These are phyloP conservation scores for Otolemur garnettii DNA, from an alignment of 2,113 vertebrate genomes.

Conservation along the genomic window DNA sequence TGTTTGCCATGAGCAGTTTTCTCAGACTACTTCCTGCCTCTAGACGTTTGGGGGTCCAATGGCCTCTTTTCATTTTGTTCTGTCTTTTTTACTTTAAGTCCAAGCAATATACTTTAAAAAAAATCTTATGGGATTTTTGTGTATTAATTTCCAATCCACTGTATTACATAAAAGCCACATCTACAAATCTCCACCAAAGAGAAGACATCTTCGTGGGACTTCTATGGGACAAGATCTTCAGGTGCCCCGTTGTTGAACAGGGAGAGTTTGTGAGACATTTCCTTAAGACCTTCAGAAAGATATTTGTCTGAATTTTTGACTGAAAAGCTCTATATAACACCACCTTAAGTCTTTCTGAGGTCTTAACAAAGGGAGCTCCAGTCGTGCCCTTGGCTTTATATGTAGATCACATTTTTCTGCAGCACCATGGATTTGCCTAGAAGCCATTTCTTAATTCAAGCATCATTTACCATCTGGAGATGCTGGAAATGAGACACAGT, in stretches of 20 bases:
- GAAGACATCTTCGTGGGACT: background rate
- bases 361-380: slow-evolving; percentile 6
- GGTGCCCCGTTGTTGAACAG: background rate
- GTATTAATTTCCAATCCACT: background rate
- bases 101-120: background rate
- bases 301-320: background rate
- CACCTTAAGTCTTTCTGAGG: background rate
- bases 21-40: background rate
- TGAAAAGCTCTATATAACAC: background rate
- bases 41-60: background rate
- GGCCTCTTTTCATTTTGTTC: background rate
- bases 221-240: background rate
- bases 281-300: background rate
- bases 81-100: background rate
- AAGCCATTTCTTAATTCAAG: slow-evolving; percentile 21
- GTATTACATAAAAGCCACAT: background rate
- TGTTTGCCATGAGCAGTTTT: background rate
- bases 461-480: slow-evolving; percentile 38
- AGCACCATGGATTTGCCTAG: background rate
- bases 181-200: background rate
- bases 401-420: background rate
- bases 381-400: background rate
- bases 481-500: background rate
- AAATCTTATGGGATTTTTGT: background rate
- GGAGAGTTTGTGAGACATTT: background rate